phyloP scores from a whole-genome alignment of 2,797 vertebrate genomes.

The Poecile montanus region DNA sequence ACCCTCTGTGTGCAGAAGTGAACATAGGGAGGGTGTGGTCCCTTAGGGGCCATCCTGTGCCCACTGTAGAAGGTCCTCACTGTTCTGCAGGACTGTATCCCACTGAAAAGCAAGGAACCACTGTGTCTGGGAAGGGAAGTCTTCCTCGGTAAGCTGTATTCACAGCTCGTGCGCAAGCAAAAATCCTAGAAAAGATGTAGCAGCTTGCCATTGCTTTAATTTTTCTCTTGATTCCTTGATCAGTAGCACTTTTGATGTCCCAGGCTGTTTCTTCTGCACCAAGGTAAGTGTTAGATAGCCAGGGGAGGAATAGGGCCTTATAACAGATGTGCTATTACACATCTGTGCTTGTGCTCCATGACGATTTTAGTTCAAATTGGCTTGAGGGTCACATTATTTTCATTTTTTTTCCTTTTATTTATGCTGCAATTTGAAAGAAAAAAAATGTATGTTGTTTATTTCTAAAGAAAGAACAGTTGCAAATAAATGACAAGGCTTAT shows the following conservation, averaged over 20 bases:
- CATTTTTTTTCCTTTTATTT: neutral
- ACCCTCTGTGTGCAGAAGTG: neutral
- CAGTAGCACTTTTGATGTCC: neutral
- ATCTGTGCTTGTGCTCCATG: neutral
- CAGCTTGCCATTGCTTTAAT: neutral
- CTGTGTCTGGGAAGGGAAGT: neutral
- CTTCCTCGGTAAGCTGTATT: neutral
- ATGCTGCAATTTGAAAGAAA: neutral
- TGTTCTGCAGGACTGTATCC: neutral
- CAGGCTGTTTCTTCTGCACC: neutral
- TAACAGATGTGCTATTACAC: neutral
- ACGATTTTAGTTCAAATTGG: neutral
- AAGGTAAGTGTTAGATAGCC: neutral
- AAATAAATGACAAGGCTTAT: neutral
- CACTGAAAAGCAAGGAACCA: neutral
- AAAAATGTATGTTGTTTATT: neutral
- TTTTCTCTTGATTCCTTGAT: neutral
- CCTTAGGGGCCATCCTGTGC: neutral
- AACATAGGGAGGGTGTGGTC: fast-evolving
- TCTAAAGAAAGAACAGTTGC: neutral
- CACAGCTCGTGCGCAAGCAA: neutral
- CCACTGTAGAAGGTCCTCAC: neutral
- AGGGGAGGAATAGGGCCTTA: neutral
- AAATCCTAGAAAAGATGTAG: neutral
- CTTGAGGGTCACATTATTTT: neutral